phyloP scores from a whole-genome alignment of 2,797 vertebrate species.

The Cynodonichthys magdalenae region DNA sequence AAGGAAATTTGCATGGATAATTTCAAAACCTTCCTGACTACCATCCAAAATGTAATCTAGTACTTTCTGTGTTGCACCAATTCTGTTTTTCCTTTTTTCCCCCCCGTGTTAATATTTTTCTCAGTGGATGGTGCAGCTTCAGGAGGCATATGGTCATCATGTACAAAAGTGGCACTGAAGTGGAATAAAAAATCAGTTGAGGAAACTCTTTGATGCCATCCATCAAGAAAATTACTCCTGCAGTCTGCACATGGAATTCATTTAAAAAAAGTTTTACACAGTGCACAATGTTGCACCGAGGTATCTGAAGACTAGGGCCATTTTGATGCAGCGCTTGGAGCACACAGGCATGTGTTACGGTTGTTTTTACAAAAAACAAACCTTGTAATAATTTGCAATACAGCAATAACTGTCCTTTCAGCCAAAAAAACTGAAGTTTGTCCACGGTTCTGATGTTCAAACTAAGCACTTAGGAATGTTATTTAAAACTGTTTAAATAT shows the following conservation, averaged over 20 bases:
- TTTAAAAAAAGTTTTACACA: conserved; percentile 30
- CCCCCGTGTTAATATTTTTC: conserved; percentile 26
- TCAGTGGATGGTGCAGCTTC: conserved; percentile 21
- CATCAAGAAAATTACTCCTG: conserved; percentile 33
- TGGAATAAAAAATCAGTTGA: conserved; percentile 47
- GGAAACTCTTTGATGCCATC: conserved; percentile 44
- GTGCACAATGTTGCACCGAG: conserved; percentile 32
- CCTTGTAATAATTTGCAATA: neutral
- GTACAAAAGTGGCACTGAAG: conserved; percentile 46
- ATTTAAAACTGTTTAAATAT: neutral
- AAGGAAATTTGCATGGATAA: conserved; percentile 38
- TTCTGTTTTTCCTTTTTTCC: conserved; percentile 35
- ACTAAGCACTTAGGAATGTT: neutral
- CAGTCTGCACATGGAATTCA: conserved; percentile 44
- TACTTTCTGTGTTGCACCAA: conserved; percentile 14
- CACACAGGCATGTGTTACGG: conserved; percentile 14
- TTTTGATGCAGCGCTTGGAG: conserved; percentile 27
- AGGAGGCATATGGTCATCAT: conserved; percentile 31
- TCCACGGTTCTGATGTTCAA: neutral
- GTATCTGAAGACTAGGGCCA: conserved; percentile 24
- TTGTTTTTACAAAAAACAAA: conserved; percentile 22
- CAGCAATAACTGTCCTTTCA: neutral
- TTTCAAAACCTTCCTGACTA: conserved; percentile 24
- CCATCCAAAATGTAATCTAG: conserved; percentile 17
- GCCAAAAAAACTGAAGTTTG: neutral